Percentiles rank a stretch among this genome's conserved stretches.
Evolutionary conservation across 2,113 vertebrate genomes (phyloP).

Genomic region (Delphinapterus leucas): DNA sequence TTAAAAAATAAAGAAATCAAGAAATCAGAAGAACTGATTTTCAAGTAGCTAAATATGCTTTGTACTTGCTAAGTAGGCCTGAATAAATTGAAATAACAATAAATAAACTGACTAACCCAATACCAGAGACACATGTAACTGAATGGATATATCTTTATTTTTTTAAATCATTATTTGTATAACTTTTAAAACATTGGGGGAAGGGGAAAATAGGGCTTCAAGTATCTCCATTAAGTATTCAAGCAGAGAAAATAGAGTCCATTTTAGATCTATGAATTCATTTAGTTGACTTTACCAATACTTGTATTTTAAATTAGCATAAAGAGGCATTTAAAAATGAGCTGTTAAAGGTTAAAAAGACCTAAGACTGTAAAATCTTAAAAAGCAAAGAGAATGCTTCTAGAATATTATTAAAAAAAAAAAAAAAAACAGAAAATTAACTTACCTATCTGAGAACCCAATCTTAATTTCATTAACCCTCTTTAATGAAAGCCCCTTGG

Average conservation of each 20-base stretch:
- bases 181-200: neutral
- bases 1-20: neutral
- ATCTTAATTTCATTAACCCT: conserved; percentile 46
- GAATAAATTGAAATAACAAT: neutral
- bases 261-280: conserved; percentile 36
- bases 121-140: neutral
- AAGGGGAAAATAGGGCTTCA: neutral
- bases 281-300: neutral
- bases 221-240: neutral
- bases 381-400: neutral
- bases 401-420: neutral
- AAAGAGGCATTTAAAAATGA: neutral
- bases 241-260: neutral
- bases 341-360: neutral
- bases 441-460: conserved; percentile 46
- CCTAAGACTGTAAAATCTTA: neutral
- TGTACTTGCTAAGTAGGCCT: neutral
- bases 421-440: conserved; percentile 13
- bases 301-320: neutral
- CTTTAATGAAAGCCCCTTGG: conserved; percentile 54
- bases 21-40: neutral
- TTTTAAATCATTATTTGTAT: neutral
- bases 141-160: neutral
- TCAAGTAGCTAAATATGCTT: neutral
- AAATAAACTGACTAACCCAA: neutral